phyloP scores from a whole-genome alignment of 2,113 vertebrate species.

The Myotis yumanensis region DNA sequence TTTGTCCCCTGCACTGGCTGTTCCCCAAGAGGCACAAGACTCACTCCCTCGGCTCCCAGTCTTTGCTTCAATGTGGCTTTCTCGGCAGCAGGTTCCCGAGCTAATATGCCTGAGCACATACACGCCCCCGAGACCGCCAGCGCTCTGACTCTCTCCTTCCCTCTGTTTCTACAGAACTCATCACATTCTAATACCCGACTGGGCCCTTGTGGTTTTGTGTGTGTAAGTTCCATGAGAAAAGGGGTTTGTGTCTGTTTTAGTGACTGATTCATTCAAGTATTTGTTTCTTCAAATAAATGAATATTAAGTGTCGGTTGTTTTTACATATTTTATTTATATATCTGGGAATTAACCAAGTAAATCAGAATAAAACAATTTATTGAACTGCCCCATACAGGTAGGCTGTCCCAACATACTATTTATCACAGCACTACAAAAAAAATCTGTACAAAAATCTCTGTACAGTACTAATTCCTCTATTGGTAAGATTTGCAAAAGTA shows the following conservation, averaged over 20 bases:
- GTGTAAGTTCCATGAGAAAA: background rate
- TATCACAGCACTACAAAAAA: background rate
- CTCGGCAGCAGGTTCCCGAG: background rate
- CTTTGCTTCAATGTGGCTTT: background rate
- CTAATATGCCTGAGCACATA: background rate
- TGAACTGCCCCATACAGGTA: background rate
- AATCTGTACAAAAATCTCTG: background rate
- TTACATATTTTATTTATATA: background rate
- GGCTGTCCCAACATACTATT: background rate
- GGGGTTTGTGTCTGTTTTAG: conserved; percentile 36
- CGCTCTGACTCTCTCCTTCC: background rate
- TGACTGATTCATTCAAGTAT: conserved; percentile 27
- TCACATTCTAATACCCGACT: background rate
- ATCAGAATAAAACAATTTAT: background rate
- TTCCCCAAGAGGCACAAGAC: background rate
- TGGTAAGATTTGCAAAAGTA: background rate
- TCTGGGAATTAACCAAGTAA: background rate
- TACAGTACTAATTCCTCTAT: background rate
- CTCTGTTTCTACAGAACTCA: background rate
- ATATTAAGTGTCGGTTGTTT: conserved; percentile 34
- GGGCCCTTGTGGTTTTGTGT: background rate
- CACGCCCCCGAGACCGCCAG: background rate
- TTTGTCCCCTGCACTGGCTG: background rate
- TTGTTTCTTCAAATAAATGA: conserved; percentile 56
- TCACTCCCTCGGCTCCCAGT: background rate